Percentiles rank a stretch among this genome's conserved stretches.
These are phyloP conservation scores for Eristalis pertinax DNA, from an alignment of 2,888 invertebrate genomes.

Conservation along the genomic window DNA sequence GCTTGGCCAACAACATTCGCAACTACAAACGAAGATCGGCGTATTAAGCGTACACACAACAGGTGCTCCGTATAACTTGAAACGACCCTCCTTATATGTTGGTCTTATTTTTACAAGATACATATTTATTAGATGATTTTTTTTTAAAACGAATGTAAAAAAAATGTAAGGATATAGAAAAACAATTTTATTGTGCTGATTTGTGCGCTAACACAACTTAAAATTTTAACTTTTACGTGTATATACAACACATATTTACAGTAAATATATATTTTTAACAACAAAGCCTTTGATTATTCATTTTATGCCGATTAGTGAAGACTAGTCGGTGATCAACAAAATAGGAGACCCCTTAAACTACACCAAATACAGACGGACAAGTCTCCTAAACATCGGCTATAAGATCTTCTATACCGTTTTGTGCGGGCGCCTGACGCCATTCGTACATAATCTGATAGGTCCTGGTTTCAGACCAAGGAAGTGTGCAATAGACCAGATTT, in stretches of 20 bases:
- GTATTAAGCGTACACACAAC: slow-evolving; percentile 81
- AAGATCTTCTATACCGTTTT: too few relatives aligned
- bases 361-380: too few relatives aligned
- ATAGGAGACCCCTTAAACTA: too few relatives aligned
- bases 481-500: too few relatives aligned
- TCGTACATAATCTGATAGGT: too few relatives aligned
- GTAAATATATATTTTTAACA: slow-evolving; percentile 48
- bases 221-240: slow-evolving; percentile 35
- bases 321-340: too few relatives aligned
- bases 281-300: neutral
- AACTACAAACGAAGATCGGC: slow-evolving; percentile 89
- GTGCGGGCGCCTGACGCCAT: too few relatives aligned
- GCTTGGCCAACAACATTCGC: slow-evolving; percentile 92
- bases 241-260: slow-evolving; percentile 53
- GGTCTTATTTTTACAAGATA: slow-evolving; percentile 31
- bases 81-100: slow-evolving; percentile 26
- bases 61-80: slow-evolving; percentile 22
- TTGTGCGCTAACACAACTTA: slow-evolving; percentile 45
- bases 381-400: too few relatives aligned
- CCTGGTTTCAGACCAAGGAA: too few relatives aligned
- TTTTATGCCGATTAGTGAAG: too few relatives aligned
- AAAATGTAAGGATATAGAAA: slow-evolving; percentile 7
- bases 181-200: slow-evolving; percentile 39
- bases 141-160: slow-evolving; percentile 17
- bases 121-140: slow-evolving; percentile 26